Conservation (phyloP, 23 tunicate species). For the Oikopleura vanhoeffeni region DNA sequence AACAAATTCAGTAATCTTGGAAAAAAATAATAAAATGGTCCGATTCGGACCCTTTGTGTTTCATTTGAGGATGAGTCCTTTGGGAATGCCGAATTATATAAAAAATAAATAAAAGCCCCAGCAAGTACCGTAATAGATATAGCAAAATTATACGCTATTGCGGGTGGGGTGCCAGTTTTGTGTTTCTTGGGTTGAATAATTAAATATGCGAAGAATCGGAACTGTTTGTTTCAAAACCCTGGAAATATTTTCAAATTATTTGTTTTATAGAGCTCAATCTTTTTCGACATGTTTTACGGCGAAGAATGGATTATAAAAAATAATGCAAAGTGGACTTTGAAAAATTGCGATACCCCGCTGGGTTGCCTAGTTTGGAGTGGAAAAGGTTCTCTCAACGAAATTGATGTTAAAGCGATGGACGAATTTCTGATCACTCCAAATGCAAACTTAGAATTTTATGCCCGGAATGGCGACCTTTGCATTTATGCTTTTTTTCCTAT, state of each 20-base stretch:
- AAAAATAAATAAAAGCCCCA: no score
- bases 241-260: neutral
- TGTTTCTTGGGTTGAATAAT: no score
- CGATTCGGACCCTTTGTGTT: no score
- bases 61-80: no score
- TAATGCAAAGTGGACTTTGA: neutral
- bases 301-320: neutral
- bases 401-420: neutral
- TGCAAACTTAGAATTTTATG: neutral
- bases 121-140: no score
- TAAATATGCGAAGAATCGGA: neutral
- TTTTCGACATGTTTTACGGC: neutral
- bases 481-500: neutral
- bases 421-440: neutral
- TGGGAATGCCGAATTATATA: no score
- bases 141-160: no score
- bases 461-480: neutral
- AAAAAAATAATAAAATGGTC: no score
- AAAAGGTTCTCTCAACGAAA: neutral
- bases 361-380: neutral
- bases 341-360: neutral
- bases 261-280: neutral
- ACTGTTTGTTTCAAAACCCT: neutral
- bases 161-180: no score
- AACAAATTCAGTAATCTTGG: no score